phyloP scores from a whole-genome alignment of 2,113 vertebrate genomes.

The Rhinopomastus cyanomelas region DNA sequence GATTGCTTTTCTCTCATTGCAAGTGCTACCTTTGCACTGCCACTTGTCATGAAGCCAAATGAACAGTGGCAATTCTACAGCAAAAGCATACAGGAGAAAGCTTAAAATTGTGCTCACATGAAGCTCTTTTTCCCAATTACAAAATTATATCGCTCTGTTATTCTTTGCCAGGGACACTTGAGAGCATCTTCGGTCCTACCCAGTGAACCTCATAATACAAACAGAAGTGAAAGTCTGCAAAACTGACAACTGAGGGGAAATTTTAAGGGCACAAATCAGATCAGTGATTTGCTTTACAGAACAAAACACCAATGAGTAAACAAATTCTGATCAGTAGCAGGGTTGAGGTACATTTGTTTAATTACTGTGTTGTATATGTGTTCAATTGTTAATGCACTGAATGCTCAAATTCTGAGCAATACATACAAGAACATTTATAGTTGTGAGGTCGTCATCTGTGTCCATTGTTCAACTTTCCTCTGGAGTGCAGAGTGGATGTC shows the following conservation, averaged over 20 bases:
- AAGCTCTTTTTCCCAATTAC: background rate
- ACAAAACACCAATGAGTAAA: background rate
- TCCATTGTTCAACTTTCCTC: no score
- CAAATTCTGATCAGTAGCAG: background rate
- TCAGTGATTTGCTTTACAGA: background rate
- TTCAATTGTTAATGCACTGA: background rate
- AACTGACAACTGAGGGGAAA: background rate
- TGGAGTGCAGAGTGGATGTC: no score
- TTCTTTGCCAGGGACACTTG: background rate
- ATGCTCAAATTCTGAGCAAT: background rate
- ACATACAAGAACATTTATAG: no score
- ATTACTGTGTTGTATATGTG: no score
- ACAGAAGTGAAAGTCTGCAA: background rate
- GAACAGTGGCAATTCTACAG: no score
- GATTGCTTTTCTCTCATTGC: rapidly evolving
- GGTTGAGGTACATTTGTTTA: background rate
- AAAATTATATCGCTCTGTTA: rapidly evolving
- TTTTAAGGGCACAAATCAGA: background rate
- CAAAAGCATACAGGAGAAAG: rapidly evolving
- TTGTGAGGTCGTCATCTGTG: no score
- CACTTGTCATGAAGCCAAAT: background rate
- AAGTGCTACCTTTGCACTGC: background rate
- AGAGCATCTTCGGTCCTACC: background rate
- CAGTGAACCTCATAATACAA: background rate
- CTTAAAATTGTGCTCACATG: rapidly evolving